Base-by-base conservation (phyloP, 2,797 vertebrate species). In the Rhinogobio ventralis region DNA sequence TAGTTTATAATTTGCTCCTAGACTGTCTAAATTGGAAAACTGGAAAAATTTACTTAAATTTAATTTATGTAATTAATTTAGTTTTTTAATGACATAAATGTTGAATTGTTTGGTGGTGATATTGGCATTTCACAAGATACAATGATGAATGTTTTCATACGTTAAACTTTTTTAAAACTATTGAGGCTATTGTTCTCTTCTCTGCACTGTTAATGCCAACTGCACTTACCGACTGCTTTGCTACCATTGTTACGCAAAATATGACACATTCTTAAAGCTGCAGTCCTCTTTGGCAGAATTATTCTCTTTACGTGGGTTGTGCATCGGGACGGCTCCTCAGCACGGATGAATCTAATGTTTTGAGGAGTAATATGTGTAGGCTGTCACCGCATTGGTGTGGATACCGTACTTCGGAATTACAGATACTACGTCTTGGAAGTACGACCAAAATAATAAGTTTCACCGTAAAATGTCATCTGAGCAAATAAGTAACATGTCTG, bases 151-250 rank as follows among this genome's bases (percentile, higher is more conserved):
- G 7, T n/a, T 62, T 62, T 14, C 1, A 3, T 51, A 25, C 4
- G 15, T 67, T 39, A 39, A 83, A 69, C 46, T 69, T 25, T 11
- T n/a, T 49, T 19, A n/a, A n/a, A n/a, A n/a, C n/a, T n/a, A n/a
- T n/a, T n/a, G n/a, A n/a, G n/a, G 89, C 89, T 89, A 91, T 92
- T 94, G 92, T 94, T 93, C 90, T 87, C 91, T 92, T 89, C 92
- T 85, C 89, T 82, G 91, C 89, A 80, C 88, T 92, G 86, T 90
- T 94, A 94, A 94, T 93, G 91, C 91, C 36, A 19, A 46, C 79
- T 77, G 15, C 25, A 13, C 46, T 30, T 84, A 81, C 25, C 60
- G 23, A 64, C 75, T 33, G 49, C 75, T 83, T 42, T 57, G 42
- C 23, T 62, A 36, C 71, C 45, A 0, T 25, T 76, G 76, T 85